Base-by-base conservation (phyloP, 2,888 invertebrate genomes). In the Sesia apiformis region DNA sequence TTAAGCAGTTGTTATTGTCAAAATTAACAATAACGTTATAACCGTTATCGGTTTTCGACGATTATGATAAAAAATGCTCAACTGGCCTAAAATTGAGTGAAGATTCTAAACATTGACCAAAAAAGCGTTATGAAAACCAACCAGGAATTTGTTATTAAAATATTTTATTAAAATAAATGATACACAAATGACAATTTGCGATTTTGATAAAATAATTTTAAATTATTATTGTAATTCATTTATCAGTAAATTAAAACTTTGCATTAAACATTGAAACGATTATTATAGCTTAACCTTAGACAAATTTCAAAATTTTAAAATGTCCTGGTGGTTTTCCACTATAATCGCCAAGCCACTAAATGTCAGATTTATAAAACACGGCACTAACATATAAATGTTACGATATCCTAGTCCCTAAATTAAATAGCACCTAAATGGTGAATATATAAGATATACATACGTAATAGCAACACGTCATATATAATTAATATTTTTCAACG, bases 401-500 rank as follows among this genome's bases (percentile, higher is more conserved):
- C 42, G 42, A 38, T n/a, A 52, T 64, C 66, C 74, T 78, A 80
- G 64, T 64, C 66, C 76, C 81, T 84, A 83, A 75, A 68, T 78
- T 6, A 42, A 56, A 72, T 85, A 86, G 86, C 86, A 86, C 86
- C 86, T 81, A 76, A 80, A 60, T 79, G 85, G 84, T 85, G 84
- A 74, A 67, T 68, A 23, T 23, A 23, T 23, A 23, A 23, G 23
- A 23, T 23, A 23, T 23, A 23, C 23, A 23, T 75, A 72, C 56
- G 56, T 53, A 53, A 63, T 69, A 73, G 74, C 70, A 72, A 75
- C 69, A 68, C 65, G 63, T 70, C 63, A 61, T 23, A 50, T 74
- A 70, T 67, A 74, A 50, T 66, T 69, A 69, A 64, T 63, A 62
- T 63, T 63, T 56, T 56, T 54, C 42, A 56, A 58, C 56, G 56